Evolutionary conservation across 2,797 vertebrate genomes (phyloP).

Genomic region (Borostomias antarcticus): DNA sequence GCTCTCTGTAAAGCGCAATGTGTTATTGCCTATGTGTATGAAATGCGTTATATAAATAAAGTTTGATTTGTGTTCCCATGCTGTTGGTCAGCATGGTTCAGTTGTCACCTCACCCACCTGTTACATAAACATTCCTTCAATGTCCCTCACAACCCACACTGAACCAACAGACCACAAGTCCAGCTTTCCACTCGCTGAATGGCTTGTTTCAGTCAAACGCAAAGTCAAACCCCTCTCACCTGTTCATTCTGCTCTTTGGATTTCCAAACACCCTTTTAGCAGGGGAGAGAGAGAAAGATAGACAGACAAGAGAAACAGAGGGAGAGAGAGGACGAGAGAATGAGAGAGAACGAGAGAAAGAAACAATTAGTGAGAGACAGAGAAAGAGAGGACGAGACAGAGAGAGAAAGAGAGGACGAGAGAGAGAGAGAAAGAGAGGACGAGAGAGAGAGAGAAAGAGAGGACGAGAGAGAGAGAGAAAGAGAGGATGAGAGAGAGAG

Average conservation of each 20-base stretch:
- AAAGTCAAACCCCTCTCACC: conserved; percentile 15
- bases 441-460: not conserved
- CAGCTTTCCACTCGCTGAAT: conserved; percentile 15
- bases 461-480: too few species aligned
- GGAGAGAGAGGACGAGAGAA: not conserved
- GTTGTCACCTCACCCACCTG: too few species aligned
- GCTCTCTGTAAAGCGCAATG: too few species aligned
- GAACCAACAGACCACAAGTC: too few species aligned
- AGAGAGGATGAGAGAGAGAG: not conserved
- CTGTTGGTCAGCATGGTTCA: too few species aligned
- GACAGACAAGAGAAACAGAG: conserved; percentile 46
- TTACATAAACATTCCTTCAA: too few species aligned
- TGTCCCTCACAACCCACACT: too few species aligned
- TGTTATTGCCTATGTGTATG: too few species aligned
- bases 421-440: too few species aligned
- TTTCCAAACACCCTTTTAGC: not conserved
- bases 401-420: not conserved
- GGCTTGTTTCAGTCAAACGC: conserved; percentile 25
- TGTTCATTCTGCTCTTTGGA: conserved; percentile 26
- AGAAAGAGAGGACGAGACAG: not conserved
- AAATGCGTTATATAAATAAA: too few species aligned
- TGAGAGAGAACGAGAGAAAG: not conserved
- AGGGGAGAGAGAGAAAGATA: too few species aligned
- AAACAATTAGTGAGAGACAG: not conserved
- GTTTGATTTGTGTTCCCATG: too few species aligned